phyloP scores from a whole-genome alignment of 2,113 vertebrate species.

The Spilogale gracilis region DNA sequence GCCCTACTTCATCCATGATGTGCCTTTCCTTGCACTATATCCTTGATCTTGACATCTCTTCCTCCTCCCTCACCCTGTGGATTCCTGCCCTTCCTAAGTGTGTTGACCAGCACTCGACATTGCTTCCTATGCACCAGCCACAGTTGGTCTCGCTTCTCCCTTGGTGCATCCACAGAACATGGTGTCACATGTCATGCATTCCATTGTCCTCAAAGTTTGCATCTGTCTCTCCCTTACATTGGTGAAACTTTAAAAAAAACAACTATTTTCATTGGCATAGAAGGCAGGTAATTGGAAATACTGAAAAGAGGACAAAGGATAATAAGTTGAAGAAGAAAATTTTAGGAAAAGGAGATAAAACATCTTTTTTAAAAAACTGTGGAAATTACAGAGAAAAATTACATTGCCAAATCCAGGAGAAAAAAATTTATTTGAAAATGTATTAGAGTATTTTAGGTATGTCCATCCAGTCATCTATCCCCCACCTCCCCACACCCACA shows the following conservation, averaged over 20 bases:
- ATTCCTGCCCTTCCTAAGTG: not conserved
- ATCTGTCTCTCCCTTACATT: not conserved
- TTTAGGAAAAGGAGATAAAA: not conserved
- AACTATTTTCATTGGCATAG: not conserved
- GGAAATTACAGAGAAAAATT: not conserved
- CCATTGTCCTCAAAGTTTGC: not conserved
- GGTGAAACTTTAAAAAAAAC: not conserved
- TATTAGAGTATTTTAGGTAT: not conserved
- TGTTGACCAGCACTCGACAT: not conserved
- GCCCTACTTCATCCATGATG: not conserved
- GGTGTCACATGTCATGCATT: not conserved
- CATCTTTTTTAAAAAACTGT: not conserved
- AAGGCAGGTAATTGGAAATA: not conserved
- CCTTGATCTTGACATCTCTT: not conserved
- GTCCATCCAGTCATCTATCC: not conserved
- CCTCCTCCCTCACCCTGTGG: not conserved
- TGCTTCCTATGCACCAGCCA: not conserved
- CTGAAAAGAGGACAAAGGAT: not conserved
- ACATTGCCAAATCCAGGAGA: not conserved
- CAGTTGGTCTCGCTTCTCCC: not conserved
- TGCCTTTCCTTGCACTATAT: not conserved
- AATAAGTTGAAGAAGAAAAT: not conserved
- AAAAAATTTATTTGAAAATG: not conserved
- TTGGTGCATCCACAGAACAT: not conserved
- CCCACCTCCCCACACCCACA: not conserved